Evolutionary conservation across 1,140 invertebrate species (phyloP), one percentile per base, ranked within the genome.

Genomic region (Pseudobourletiella spinata): DNA sequence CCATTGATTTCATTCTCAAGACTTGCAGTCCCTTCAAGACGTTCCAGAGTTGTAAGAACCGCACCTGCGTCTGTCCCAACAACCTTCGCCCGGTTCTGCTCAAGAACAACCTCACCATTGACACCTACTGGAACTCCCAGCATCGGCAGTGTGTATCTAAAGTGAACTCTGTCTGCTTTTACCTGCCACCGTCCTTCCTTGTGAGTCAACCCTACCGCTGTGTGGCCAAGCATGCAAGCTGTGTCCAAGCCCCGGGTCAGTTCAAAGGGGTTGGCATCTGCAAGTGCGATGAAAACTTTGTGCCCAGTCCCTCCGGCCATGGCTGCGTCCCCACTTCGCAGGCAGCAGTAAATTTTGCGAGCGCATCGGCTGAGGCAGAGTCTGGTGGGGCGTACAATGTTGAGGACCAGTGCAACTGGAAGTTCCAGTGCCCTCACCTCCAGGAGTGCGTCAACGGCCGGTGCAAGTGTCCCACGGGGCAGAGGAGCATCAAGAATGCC

Each of bases 171-270:
- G 50, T 30, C 25, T 54, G 50, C 25, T 54, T 54, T 30, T 28
- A 28, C 15, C 3, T 30, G 6, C 50, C 50, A 54, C 50, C 50
- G 11, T 26, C 50, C 15, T 3, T 54, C 8, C 6, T 25, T 8
- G 50, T 54, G 4, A 30, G 50, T 28, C 50, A 54, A 30, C 50
- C 50, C 11, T 54, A 6, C 28, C 24, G 50, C 15, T 54, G 50
- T 54, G 50, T 54, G 6, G 6, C 30, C 4, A 6, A 11, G 16
- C 26, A 54, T 28, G 11, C 25, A 22, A 6, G 16, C 3, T 54
- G 50, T 54, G 50, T 30, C 20, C 50, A 14, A 6, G 50, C 50
- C 4, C 50, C 25, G 4, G 50, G 25, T 6, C 25, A 26, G 20
- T 30, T 18, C 15, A 4, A 28, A 8, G 50, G 50, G 30, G 22